Conservation (phyloP, 2,113 vertebrate species). For the Limnothrissa miodon region DNA sequence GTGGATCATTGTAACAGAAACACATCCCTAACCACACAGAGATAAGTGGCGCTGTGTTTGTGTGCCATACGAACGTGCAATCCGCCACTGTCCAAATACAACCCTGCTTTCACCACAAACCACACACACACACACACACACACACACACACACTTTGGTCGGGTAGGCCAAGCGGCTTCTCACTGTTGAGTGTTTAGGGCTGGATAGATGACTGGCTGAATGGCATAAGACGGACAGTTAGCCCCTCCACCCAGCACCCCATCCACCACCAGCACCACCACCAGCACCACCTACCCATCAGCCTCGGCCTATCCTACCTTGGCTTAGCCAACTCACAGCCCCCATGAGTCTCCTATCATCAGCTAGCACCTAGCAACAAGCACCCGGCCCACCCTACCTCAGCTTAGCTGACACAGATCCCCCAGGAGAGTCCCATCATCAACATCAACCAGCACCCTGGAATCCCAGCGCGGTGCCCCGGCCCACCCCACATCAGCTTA, state of each 20-base stretch:
- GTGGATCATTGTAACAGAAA: conserved; percentile 20
- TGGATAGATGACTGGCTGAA: neutral
- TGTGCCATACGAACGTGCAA: neutral
- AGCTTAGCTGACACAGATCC: too few relatives aligned
- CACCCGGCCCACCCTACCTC: too few relatives aligned
- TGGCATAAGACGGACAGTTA: neutral
- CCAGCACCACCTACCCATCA: neutral
- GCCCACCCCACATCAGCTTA: neutral
- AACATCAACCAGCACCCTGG: neutral
- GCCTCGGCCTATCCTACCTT: too few relatives aligned
- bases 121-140: conserved; percentile 24
- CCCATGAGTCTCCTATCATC: too few relatives aligned
- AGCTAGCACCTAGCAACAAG: too few relatives aligned
- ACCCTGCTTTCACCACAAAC: neutral
- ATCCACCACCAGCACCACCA: neutral
- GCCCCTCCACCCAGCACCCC: neutral
- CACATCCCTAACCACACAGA: neutral
- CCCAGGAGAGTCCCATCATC: too few relatives aligned
- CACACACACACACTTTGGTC: conserved; percentile 15
- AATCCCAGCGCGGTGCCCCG: neutral
- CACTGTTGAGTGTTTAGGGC: neutral
- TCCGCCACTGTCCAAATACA: neutral
- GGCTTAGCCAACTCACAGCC: too few relatives aligned
- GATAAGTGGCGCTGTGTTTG: conserved; percentile 29
- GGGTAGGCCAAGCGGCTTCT: neutral